These are phyloP conservation scores for Neotragus moschatus DNA, from an alignment of 2,113 vertebrate genomes.

Conservation along the genomic window DNA sequence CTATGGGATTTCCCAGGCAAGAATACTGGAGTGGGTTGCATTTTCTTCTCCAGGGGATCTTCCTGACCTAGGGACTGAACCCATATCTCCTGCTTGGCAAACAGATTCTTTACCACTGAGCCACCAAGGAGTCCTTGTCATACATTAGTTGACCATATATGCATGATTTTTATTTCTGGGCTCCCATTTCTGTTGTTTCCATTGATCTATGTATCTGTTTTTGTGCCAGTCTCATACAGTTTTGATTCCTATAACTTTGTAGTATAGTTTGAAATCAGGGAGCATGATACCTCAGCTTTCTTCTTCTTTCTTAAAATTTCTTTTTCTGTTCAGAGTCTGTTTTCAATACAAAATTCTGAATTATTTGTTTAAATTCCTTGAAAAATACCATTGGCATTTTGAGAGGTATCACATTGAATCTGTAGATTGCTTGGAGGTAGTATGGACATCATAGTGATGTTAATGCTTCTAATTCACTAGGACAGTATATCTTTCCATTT, in stretches of 20 bases:
- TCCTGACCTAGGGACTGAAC: background rate
- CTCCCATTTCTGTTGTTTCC: background rate
- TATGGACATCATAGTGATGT: background rate
- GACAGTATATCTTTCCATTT: background rate
- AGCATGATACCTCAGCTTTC: background rate
- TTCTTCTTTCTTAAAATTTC: background rate
- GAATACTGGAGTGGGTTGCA: background rate
- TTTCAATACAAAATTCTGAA: background rate
- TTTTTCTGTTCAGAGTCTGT: background rate
- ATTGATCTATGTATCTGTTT: background rate
- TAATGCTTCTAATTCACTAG: background rate
- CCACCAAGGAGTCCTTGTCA: background rate
- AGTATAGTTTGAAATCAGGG: background rate
- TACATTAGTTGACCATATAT: background rate
- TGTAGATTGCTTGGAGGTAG: background rate
- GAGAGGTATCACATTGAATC: background rate
- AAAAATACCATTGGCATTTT: background rate
- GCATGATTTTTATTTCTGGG: background rate
- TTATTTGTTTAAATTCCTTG: background rate
- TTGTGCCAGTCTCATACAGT: background rate
- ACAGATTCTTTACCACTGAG: background rate
- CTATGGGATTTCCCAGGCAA: background rate
- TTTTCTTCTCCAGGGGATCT: background rate
- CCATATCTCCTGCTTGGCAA: background rate
- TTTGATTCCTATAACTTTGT: background rate